These are phyloP conservation scores for Eidolon dupreanum DNA, from an alignment of 2,797 vertebrate genomes.

Conservation along the genomic window DNA sequence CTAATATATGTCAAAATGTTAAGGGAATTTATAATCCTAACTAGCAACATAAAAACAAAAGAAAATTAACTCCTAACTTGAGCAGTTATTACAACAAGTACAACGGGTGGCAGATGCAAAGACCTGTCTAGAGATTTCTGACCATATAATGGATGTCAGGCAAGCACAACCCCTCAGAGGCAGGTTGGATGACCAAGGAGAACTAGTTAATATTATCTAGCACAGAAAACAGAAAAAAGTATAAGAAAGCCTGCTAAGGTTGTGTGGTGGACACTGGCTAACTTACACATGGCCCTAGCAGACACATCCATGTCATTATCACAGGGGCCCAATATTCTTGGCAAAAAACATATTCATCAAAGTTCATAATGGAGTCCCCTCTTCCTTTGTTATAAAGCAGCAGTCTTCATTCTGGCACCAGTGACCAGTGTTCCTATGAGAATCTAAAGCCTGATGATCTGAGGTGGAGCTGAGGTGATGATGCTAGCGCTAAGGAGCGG, in stretches of 20 bases:
- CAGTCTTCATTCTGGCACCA: too few relatives aligned
- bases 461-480: too few relatives aligned
- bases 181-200: background rate
- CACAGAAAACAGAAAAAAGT: background rate
- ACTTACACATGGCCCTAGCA: accelerated
- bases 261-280: background rate
- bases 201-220: background rate
- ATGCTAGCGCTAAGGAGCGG: too few relatives aligned
- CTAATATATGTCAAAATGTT: background rate
- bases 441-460: too few relatives aligned
- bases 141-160: background rate
- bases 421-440: too few relatives aligned
- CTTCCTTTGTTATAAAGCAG: background rate
- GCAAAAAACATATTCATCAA: background rate
- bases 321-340: background rate
- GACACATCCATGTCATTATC: accelerated
- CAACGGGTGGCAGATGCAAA: background rate
- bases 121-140: background rate
- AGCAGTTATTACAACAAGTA: background rate
- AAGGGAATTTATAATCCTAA: background rate
- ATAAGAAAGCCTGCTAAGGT: background rate
- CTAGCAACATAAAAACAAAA: background rate
- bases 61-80: background rate
- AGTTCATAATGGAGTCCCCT: background rate
- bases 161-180: background rate